Evolutionary conservation across 2,113 vertebrate species (phyloP), one percentile per base, ranked within the genome.

Genomic region (Alces alces): DNA sequence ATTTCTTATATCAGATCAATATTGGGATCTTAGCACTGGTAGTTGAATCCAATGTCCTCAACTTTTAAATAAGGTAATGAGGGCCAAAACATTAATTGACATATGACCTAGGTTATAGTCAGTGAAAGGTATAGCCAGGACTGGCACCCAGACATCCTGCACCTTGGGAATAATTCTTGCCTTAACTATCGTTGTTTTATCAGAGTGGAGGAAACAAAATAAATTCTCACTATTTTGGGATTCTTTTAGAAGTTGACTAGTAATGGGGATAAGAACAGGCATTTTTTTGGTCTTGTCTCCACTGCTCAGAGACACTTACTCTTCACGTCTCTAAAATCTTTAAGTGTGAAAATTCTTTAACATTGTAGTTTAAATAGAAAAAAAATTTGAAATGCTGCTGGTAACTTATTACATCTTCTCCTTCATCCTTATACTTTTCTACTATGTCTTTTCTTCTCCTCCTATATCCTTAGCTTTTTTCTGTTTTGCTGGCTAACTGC

Each of bases 311-410:
- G 78, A 91, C 36, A 54, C 7, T 86, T 64, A 58, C 1, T 43
- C n/a, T 92, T 10, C 36, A 76, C 2, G 10, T 96, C 45, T 93
- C 57, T 82, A 25, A 88, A 91, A 91, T 91, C 7, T 58, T 52
- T n/a, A 84, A 91, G 39, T 90, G 39, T 70, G 25, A 57, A 89
- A 91, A 90, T 95, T 83, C 23, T 92, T 90, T 78, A 73, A 95
- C 30, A 80, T 84, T 97, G 95, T 97, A 57, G 11, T 43, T 97
- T 87, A 90, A 57, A n/a, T 54, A 52, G 47, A 82, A 82, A 82
- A 80, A 82, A 52, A 82, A 54, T 33, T 54, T 54, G 73, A 90
- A 89, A 28, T 82, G 43, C 23, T 64, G 27, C 10, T 54, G 9
- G 79, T 83, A 8, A 27, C 5, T 73, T 86, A 89, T 13, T 66